Conservation (phyloP, 2,888 invertebrate genomes). For the Ectemnius continuus region DNA sequence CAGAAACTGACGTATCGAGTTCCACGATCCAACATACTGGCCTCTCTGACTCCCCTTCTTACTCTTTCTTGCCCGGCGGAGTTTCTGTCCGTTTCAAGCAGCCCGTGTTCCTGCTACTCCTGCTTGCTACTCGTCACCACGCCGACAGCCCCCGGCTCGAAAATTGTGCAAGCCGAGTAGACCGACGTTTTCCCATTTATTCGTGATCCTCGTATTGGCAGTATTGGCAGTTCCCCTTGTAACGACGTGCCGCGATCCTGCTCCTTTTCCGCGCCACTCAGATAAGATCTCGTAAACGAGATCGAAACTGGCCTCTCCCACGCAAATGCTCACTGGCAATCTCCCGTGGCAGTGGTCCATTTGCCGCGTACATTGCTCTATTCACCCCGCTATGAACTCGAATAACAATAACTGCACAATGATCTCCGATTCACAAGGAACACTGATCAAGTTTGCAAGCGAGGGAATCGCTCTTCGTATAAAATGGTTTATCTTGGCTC, state of each 20-base stretch:
- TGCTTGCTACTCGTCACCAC: conserved; percentile 18
- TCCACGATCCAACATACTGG: conserved; percentile 52
- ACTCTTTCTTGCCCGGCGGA: background rate
- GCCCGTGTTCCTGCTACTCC: background rate
- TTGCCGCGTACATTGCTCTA: conserved; percentile 45
- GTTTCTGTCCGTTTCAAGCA: too few species aligned
- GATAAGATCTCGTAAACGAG: conserved; percentile 63
- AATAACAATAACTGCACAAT: background rate
- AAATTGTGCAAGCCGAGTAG: conserved; percentile 63
- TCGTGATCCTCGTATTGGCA: conserved; percentile 33
- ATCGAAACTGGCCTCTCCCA: conserved; percentile 63
- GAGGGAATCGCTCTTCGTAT: too few species aligned
- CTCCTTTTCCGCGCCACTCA: conserved; percentile 39
- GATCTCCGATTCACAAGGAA: background rate
- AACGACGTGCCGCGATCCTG: conserved; percentile 25
- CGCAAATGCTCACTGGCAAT: conserved; percentile 45
- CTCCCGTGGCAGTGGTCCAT: conserved; percentile 35
- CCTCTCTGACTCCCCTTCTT: conserved; percentile 20
- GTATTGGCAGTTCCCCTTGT: conserved; percentile 36
- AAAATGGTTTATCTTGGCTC: background rate
- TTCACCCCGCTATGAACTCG: conserved; percentile 28
- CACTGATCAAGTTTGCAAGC: too few species aligned
- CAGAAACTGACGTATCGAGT: conserved; percentile 60
- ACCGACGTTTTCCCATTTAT: conserved; percentile 46
- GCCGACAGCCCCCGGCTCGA: conserved; percentile 49